phyloP scores from a whole-genome alignment of 2,888 invertebrate species.

The Cantharis rustica region DNA sequence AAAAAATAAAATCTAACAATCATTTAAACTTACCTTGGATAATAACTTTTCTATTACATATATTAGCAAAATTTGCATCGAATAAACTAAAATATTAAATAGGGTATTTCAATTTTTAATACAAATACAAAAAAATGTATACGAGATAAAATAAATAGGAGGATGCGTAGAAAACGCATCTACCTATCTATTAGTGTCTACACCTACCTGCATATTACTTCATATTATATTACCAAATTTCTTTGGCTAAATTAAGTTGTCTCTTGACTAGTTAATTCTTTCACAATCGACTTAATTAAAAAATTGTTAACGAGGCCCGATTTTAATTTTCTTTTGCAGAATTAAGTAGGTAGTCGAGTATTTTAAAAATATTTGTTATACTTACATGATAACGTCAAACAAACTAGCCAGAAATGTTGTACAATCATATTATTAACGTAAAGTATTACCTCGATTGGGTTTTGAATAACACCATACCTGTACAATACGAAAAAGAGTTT shows the following conservation, averaged over 20 bases:
- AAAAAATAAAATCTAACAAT: neutral
- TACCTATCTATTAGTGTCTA: too few species aligned
- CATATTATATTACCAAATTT: too few species aligned
- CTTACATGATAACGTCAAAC: conserved; percentile 1
- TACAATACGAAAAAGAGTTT: neutral
- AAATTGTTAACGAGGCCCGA: too few species aligned
- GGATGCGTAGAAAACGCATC: too few species aligned
- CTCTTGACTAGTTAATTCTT: too few species aligned
- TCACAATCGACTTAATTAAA: too few species aligned
- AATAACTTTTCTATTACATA: conserved; percentile 8
- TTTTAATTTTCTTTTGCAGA: too few species aligned
- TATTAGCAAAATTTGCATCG: neutral
- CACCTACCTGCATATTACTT: too few species aligned
- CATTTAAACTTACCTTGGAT: neutral
- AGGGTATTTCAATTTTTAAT: neutral
- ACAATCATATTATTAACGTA: neutral
- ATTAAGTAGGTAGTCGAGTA: neutral
- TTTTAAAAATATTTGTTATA: neutral
- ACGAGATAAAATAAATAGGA: too few species aligned
- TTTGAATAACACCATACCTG: conserved; percentile 7
- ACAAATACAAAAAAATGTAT: neutral
- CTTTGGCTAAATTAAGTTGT: too few species aligned
- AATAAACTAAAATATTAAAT: neutral
- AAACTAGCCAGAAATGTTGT: neutral
- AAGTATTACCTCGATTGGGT: neutral